Conservation (phyloP, 2,113 vertebrate genomes). For the Archocentrus centrarchus region DNA sequence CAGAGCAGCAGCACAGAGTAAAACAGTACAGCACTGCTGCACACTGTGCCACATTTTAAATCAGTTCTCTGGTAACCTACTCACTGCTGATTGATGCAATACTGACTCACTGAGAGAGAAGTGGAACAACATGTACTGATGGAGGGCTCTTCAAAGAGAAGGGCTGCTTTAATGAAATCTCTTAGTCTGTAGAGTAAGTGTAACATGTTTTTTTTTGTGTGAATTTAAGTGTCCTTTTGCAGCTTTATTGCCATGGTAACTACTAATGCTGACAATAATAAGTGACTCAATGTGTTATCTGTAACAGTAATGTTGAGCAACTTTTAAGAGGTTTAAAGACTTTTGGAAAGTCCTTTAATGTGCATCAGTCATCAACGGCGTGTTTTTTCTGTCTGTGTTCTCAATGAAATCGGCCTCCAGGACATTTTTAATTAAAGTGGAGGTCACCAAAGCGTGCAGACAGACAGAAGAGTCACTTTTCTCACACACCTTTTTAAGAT, state of each 20-base stretch:
- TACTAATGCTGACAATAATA: background rate
- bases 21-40: conserved; percentile 52
- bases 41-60: conserved; percentile 18
- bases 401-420: too few species aligned
- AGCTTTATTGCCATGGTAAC: background rate
- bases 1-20: conserved; percentile 52
- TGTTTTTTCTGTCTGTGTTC: background rate
- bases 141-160: background rate
- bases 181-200: background rate
- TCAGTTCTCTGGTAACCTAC: background rate
- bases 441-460: background rate
- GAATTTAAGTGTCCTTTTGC: background rate
- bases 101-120: background rate
- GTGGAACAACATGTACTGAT: background rate
- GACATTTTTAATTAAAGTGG: background rate
- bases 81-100: background rate
- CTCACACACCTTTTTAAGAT: background rate
- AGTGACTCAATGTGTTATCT: background rate
- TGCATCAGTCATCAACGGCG: background rate
- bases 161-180: background rate
- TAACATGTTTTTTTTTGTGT: background rate
- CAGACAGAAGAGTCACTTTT: background rate
- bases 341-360: background rate
- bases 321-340: background rate
- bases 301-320: background rate